Base-by-base conservation (phyloP, 1,140 invertebrate genomes). In the Camponotus vicinus region DNA sequence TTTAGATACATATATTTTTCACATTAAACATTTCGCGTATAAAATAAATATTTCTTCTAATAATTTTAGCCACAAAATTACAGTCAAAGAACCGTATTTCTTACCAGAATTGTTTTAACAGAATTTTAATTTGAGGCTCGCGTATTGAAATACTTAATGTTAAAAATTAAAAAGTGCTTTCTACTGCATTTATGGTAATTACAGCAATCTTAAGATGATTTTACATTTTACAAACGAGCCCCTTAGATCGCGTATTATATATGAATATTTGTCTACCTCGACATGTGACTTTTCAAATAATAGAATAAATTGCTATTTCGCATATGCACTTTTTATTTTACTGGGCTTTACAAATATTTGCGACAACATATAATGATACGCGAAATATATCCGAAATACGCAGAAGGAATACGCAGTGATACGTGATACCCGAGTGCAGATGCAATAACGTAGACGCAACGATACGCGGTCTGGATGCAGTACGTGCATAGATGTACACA, bases 391-490 rank as follows among this genome's bases (percentile, higher is more conserved):
- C 49, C 49, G 18, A 73, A 52, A 49, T 73, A 57, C 55, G 69
- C 67, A 82, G 67, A 59, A 82, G 79, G 40, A 69, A 83, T 75
- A 83, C 37, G 40, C 69, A 73, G 42, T 83, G 79, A 83, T 69
- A 83, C 69, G 69, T 83, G 67, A 15, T 61, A 55, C 55, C 37
- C 49, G 79, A 61, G 55, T 75, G 37, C 69, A 83, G 42, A 55
- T 83, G 79, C 79, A 83, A 42, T 70, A 75, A 55, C 49, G 32
- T 52, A 73, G 67, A 59, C 61, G 79, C 40, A 61, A 69, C 69
- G 67, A 37, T 27, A 69, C 71, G 37, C 79, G 34, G 49, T 83
- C 79, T 63, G 75, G 55, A 83, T 75, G n/a, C 32, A 27, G 18
- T 32, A 73, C 52, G 27, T 59, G 27, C 40, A 40, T 9, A 59